These are phyloP conservation scores for Atta colombica DNA, from an alignment of 1,140 invertebrate genomes.

Conservation along the genomic window DNA sequence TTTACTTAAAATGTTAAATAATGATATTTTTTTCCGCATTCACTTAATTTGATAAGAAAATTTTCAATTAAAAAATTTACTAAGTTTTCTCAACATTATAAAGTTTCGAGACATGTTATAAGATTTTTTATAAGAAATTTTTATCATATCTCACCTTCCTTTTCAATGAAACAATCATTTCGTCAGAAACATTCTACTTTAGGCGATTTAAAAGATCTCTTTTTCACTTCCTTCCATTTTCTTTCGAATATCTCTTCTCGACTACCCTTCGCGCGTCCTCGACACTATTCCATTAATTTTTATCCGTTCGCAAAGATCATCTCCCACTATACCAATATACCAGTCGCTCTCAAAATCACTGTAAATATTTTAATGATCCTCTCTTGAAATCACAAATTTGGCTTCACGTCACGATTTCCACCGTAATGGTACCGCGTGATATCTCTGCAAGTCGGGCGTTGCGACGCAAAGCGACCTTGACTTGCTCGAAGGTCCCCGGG, in stretches of 20 bases:
- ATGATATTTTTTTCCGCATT: background rate
- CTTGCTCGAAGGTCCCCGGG: constrained; percentile 18
- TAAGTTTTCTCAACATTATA: background rate
- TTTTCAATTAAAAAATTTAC: constrained; percentile 6
- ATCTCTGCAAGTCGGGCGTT: background rate
- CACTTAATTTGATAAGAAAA: background rate
- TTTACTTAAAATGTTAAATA: background rate
- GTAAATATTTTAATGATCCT: background rate
- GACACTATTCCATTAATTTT: background rate
- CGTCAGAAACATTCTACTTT: background rate
- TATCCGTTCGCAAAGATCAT: background rate
- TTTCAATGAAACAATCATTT: background rate
- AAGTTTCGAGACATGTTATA: background rate
- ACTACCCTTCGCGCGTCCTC: background rate
- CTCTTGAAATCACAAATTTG: background rate
- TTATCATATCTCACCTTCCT: constrained; percentile 10
- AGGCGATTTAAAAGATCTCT: background rate
- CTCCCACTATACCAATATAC: background rate
- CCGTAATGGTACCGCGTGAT: background rate
- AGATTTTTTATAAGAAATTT: background rate
- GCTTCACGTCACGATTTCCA: background rate
- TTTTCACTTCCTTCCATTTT: constrained; percentile 34
- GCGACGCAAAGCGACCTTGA: constrained; percentile 61
- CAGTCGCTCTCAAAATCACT: background rate
- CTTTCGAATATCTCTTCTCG: background rate